Conservation (phyloP, 1,140 invertebrate genomes). For the Anoplophora glabripennis region DNA sequence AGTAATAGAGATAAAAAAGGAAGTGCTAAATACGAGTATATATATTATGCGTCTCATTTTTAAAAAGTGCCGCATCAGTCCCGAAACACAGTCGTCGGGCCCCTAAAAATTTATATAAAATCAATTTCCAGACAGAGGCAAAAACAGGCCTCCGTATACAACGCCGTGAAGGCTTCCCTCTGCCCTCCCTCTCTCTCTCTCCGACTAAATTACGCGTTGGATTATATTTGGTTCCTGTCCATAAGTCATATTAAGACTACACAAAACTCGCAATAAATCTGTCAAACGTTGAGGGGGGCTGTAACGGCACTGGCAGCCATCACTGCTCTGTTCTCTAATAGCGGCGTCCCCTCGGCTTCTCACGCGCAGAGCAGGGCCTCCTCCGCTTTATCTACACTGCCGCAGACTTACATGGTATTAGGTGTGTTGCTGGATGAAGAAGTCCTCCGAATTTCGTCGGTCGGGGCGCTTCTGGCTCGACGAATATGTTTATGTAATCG, state of each 20-base stretch:
- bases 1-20: too few species aligned
- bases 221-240: conserved; percentile 51
- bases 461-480: too few species aligned
- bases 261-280: conserved; percentile 52
- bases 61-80: too few species aligned
- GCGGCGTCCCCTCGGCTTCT: conserved; percentile 8
- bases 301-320: conserved; percentile 39
- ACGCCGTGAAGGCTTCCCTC: too few species aligned
- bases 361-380: background rate
- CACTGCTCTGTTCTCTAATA: conserved; percentile 13
- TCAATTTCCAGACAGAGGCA: too few species aligned
- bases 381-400: conserved; percentile 7
- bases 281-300: conserved; percentile 47
- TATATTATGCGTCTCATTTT: too few species aligned
- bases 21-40: too few species aligned
- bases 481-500: too few species aligned
- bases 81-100: too few species aligned
- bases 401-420: conserved; percentile 11
- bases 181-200: background rate
- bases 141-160: too few species aligned
- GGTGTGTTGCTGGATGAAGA: conserved; percentile 1
- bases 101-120: too few species aligned
- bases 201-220: conserved; percentile 40
- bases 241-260: conserved; percentile 53
- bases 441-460: too few species aligned